Evolutionary conservation across 2,797 vertebrate species (phyloP).

Genomic region (Pangasius sanitwongsei): DNA sequence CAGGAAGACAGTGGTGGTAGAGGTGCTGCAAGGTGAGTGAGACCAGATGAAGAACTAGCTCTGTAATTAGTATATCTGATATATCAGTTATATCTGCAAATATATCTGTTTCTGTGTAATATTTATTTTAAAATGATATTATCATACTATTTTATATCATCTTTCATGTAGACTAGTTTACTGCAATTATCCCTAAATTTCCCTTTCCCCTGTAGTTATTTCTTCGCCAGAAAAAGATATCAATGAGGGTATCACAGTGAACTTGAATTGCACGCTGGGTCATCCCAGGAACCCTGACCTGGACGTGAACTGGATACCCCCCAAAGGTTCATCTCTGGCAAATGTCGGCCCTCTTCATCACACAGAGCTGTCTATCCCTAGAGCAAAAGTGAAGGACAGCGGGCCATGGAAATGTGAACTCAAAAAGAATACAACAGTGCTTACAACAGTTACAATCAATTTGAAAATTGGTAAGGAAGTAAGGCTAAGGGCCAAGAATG

Average conservation of each 20-base stretch:
- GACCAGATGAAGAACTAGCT: background rate
- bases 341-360: background rate
- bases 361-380: background rate
- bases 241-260: background rate
- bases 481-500: background rate
- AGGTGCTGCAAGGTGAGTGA: slow-evolving; percentile 24
- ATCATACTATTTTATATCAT: background rate
- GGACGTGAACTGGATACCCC: slow-evolving; percentile 8
- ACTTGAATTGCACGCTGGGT: slow-evolving; percentile 8
- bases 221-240: background rate
- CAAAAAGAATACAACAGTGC: slow-evolving; percentile 13
- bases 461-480: slow-evolving; percentile 27
- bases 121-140: background rate
- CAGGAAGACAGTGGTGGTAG: background rate
- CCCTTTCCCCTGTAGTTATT: background rate
- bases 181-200: background rate
- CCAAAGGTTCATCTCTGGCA: background rate
- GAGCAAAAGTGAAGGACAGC: background rate
- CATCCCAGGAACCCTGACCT: background rate
- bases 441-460: background rate
- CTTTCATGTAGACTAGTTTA: background rate
- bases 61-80: background rate
- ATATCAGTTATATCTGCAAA: slow-evolving; percentile 31
- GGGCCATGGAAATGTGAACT: slow-evolving; percentile 17
- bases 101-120: background rate